Evolutionary conservation across 2,797 vertebrate species (phyloP), one percentile per base, ranked within the genome.

Genomic region (Martes flavigula): DNA sequence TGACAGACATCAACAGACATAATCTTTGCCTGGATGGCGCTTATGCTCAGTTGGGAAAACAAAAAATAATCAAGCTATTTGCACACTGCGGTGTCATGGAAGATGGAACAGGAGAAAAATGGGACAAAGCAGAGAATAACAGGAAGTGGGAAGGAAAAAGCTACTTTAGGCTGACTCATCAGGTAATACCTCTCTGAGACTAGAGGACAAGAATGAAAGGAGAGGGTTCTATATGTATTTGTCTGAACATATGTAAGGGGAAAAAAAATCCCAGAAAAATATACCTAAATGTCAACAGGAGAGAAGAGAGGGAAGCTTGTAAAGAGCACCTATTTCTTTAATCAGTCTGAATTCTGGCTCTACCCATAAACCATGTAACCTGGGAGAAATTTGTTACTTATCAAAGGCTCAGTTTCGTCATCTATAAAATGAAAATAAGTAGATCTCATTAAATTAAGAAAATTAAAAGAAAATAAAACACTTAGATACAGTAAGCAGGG

Each of bases 1-100:
- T n/a, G 13, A 92, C 51, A 90, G 38, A 48, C 75, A 40, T 23
- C 48, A 38, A 72, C 3, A 58, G 15, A 7, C 72, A 64, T 56
- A 43, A 96, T 58, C 62, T 72, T 54, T 85, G 43, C 43, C 40
- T 84, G 0, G 4, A 83, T 40, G 30, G 12, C 78, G 5, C 27
- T 62, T 46, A 81, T 0, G 38, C 2, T 78, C 43, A 77, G 64
- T 0, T 58, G 7, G 58, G 11, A 91, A 83, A 73, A 81, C 15
- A 92, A 46, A 70, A 95, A 84, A 48, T n/a, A 95, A 66, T 17
- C 51, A 40, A 62, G 85, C 40, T 54, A 60, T 60, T 12, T 79
- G 58, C 25, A 81, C 56, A 70, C 0, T 48, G 35, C 35, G 2
- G 8, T 43, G 30, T 70, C 18, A 75, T 18, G 17, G 70, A 60